A percentile compares a stretch with the other conserved stretches of the same genome.
These are phyloP conservation scores for Molorchus minor DNA, from an alignment of 2,888 invertebrate species.

Conservation along the genomic window DNA sequence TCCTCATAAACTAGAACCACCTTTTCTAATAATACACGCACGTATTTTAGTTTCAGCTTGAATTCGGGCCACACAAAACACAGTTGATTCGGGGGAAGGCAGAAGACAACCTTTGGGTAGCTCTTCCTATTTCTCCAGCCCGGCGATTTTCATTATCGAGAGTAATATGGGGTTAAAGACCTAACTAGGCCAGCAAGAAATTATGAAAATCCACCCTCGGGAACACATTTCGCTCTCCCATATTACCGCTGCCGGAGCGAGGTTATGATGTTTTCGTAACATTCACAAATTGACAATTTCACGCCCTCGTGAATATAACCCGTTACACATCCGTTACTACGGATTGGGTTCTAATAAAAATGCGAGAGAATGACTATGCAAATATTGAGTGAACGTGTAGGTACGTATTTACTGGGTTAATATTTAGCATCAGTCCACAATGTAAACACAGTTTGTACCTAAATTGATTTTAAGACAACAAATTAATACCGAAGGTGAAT, in stretches of 20 bases:
- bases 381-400: no score
- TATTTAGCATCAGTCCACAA: no score
- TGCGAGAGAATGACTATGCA: slow-evolving; percentile 11
- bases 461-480: no score
- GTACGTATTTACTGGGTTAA: no score
- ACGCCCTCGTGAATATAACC: slow-evolving; percentile 27
- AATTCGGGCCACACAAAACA: not conserved
- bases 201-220: slow-evolving; percentile 29
- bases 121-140: slow-evolving; percentile 26
- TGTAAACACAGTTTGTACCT: no score
- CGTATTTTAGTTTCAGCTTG: not conserved
- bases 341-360: slow-evolving; percentile 18
- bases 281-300: slow-evolving; percentile 33
- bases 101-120: slow-evolving; percentile 34
- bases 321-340: slow-evolving; percentile 16
- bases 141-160: slow-evolving; percentile 30
- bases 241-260: slow-evolving; percentile 15
- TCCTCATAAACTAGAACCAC: not conserved
- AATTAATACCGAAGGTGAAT: no score
- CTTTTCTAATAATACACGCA: not conserved
- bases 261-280: slow-evolving; percentile 30
- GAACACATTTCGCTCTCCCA: slow-evolving; percentile 2
- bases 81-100: slow-evolving; percentile 19
- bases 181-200: slow-evolving; percentile 29
- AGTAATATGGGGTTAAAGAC: slow-evolving; percentile 33